Conservation (phyloP, 2,888 invertebrate species). For the Gasteruption jaculator region DNA sequence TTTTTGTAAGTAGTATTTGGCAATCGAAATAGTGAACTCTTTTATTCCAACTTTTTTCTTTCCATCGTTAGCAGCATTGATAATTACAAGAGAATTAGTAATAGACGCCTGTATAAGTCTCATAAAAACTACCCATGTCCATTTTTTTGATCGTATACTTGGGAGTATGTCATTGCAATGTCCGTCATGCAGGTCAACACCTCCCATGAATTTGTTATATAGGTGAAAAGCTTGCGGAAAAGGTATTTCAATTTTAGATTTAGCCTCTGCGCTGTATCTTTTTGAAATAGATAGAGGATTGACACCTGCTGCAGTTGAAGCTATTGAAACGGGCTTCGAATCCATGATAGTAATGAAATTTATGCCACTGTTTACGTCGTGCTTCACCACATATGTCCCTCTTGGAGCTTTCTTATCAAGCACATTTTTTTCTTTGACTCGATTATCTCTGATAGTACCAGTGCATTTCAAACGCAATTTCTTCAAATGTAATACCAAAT, state of each 20-base stretch:
- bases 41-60: no score
- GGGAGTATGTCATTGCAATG: slow-evolving; percentile 22
- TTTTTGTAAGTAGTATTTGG: no score
- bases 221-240: slow-evolving; percentile 20
- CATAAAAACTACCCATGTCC: slow-evolving; percentile 22
- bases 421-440: slow-evolving; percentile 19
- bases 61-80: no score
- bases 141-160: slow-evolving; percentile 22
- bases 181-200: slow-evolving; percentile 23
- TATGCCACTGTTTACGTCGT: slow-evolving; percentile 24
- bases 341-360: slow-evolving; percentile 25
- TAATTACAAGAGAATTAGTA: slow-evolving; percentile 18
- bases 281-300: slow-evolving; percentile 19
- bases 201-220: slow-evolving; percentile 22
- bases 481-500: slow-evolving; percentile 23
- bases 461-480: slow-evolving; percentile 20
- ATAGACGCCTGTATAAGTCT: slow-evolving; percentile 20
- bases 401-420: slow-evolving; percentile 19
- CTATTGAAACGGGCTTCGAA: slow-evolving; percentile 24
- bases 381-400: slow-evolving; percentile 20
- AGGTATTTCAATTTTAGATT: slow-evolving; percentile 18
- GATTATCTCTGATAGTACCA: slow-evolving; percentile 22
- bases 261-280: slow-evolving; percentile 17
- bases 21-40: slow-evolving; percentile 6
- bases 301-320: slow-evolving; percentile 23